Evolutionary conservation across 2,797 vertebrate species (phyloP), one percentile per base, ranked within the genome.

Genomic region (Chromobotia macracanthus): DNA sequence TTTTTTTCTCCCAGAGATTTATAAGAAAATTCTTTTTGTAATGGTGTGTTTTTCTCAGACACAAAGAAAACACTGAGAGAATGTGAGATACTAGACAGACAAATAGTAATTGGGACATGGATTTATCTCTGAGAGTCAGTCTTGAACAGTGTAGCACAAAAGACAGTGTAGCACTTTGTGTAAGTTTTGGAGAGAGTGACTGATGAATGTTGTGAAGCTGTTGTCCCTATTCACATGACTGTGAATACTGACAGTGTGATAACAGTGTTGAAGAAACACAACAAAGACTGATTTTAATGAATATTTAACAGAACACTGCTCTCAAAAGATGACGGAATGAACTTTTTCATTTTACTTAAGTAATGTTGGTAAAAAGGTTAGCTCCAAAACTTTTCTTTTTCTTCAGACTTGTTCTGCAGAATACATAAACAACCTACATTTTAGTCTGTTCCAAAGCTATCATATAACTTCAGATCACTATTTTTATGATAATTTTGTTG

Each of bases 251-350:
- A 58, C 53, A 21, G 53, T 56, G 19, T 23, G 19, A 63, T 64
- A 63, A 35, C 58, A 10, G 44, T 50, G 48, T 38, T 21, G 5
- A 51, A 51, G 31, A 66, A 61, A 38, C 5, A 64, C 55, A 60
- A 50, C 35, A 38, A 38, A 38, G 35, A 38, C 35, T 7, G 6
- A 38, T 38, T 38, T 38, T 38, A 71, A 83, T 38, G 70, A 80
- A 81, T 81, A 77, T 83, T 38, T 1, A 75, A 65, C 61, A 69
- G 50, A 80, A 65, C 41, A 38, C 1, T 72, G 51, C 60, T 74
- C 60, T n/a, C 65, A 75, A 81, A 53, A 75, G 10, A 66, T 66
- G 3, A 38, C 35, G 35, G 35, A 38, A 38, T 38, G 35, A 38
- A 38, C 35, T 38, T 38, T 4, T 38, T n/a, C n/a, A n/a, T n/a